phyloP scores from a whole-genome alignment of 2,113 vertebrate species.

The Sapayoa aenigma region DNA sequence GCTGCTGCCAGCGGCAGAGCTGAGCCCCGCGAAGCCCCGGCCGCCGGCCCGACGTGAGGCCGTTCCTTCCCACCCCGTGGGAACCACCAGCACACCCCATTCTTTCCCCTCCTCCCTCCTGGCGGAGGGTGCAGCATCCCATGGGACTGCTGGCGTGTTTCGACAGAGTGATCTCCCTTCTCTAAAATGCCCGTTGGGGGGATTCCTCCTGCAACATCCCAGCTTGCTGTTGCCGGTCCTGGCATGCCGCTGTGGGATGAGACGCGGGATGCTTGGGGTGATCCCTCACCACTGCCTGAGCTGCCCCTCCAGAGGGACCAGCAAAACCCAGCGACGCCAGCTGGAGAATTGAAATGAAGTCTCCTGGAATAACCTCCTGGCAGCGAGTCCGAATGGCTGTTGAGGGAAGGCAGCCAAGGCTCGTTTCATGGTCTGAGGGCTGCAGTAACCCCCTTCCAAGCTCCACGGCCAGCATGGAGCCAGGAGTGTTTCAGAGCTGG shows the following conservation, averaged over 20 bases:
- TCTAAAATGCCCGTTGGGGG: not conserved
- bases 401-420: conserved; percentile 8
- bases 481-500: not conserved
- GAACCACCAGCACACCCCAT: not conserved
- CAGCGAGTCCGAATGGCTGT: not conserved
- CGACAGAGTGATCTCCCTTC: not conserved
- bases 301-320: not conserved
- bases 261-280: not conserved
- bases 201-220: not conserved
- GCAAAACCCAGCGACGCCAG: not conserved
- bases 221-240: not conserved
- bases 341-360: not conserved
- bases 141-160: not conserved
- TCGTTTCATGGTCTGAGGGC: conserved; percentile 1
- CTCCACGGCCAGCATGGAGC: not conserved
- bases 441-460: not conserved
- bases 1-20: not conserved
- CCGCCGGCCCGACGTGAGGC: accelerated
- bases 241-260: not conserved
- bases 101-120: not conserved
- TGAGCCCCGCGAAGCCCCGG: not conserved
- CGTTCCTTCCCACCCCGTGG: not conserved
- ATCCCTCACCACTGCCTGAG: not conserved
- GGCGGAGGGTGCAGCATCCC: not conserved
- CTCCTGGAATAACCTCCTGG: conserved; percentile 51